Evolutionary conservation across 2,888 invertebrate species (phyloP), one percentile per base, ranked within the genome.

Genomic region (Epinotia brunnichana): DNA sequence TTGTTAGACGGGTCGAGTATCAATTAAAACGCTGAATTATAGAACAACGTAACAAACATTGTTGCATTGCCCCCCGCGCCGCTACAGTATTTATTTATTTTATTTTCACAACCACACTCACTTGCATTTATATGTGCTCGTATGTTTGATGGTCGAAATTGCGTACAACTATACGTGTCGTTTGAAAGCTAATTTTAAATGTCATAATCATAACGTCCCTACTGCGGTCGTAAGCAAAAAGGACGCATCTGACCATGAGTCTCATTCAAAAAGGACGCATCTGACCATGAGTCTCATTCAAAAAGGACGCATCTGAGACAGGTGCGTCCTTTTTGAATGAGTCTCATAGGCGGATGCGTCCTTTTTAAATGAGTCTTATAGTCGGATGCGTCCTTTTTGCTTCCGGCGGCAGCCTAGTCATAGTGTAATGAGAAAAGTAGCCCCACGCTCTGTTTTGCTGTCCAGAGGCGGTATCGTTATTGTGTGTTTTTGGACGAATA

Each of bases 121-220:
- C 91, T 86, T 92, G 92, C 92, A 93, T 92, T 88, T 88, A 89
- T 88, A 89, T 89, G 82, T 90, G 83, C 84, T 79, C 81, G 84
- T 85, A 81, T 83, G 78, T 77, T 81, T 78, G 63, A 68, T 60
- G 63, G 76, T 81, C 77, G 76, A 76, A 77, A 77, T 74, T 77
- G 69, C 78, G 24, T 75, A 60, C 70, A 21, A 39, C 19, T 66
- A n/a, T 64, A 80, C 81, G 81, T 85, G 79, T 85, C 77, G 77
- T 79, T 75, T 77, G 70, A 77, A 39, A 68, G 56, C 54, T 80
- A 70, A 76, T 60, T 76, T 60, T 78, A 69, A 71, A 77, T 57
- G 29, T 64, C 54, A n/a, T n/a, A n/a, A n/a, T 41, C 17, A 35
- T 64, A 41, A 56, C 13, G 64, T 54, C 41, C 41, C 29, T n/a